A percentile compares a stretch with the other conserved stretches of the same genome.
These are phyloP conservation scores for Hyposmocoma kahamanoa DNA, from an alignment of 1,140 invertebrate species.

Conservation along the genomic window DNA sequence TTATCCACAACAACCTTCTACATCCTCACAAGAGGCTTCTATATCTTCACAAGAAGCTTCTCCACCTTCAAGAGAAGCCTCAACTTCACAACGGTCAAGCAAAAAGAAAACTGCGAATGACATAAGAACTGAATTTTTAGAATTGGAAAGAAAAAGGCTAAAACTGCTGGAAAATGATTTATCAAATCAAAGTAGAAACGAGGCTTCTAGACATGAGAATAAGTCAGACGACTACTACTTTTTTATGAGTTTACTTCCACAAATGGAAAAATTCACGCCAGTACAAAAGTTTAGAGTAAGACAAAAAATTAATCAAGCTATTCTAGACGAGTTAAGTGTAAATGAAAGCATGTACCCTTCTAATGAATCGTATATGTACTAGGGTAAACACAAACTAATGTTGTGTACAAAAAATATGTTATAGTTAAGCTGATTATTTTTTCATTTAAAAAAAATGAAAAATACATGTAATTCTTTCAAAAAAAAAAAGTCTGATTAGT, in stretches of 20 bases:
- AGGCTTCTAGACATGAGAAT: conserved; percentile 5
- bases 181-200: conserved; percentile 12
- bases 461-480: background rate
- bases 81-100: background rate
- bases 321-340: background rate
- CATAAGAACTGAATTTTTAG: conserved; percentile 20
- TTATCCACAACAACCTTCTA: background rate
- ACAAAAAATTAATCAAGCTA: conserved; percentile 17
- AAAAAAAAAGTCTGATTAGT: background rate
- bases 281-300: conserved; percentile 17
- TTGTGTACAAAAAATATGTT: background rate
- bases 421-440: background rate
- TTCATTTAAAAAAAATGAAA: background rate
- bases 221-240: conserved; percentile 20
- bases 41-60: conserved; percentile 5
- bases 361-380: background rate
- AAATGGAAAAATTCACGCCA: conserved; percentile 18
- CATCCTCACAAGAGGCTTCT: conserved; percentile 3
- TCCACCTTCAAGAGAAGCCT: conserved; percentile 11
- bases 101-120: conserved; percentile 17
- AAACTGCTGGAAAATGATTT: conserved; percentile 15
- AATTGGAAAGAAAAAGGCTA: conserved; percentile 18
- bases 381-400: background rate
- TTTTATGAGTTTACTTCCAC: conserved; percentile 21
- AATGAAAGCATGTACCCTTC: background rate